Conservation (phyloP, 2,113 vertebrate species). For the Pachypanchax playfairii region DNA sequence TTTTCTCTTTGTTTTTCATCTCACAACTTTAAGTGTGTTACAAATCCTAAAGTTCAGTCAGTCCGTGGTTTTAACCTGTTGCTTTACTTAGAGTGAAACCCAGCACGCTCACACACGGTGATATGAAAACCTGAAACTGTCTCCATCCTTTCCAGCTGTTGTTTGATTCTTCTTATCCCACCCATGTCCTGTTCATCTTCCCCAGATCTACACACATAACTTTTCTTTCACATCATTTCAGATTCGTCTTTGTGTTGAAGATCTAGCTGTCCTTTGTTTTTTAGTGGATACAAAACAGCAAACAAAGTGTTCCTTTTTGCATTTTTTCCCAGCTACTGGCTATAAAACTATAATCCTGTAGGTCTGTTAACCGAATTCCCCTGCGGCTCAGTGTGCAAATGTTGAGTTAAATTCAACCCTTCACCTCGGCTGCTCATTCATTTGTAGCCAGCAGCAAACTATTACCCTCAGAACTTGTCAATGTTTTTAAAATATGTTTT, state of each 20-base stretch:
- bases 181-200: conserved; percentile 49
- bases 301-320: conserved; percentile 1
- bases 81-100: not conserved
- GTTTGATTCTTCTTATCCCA: conserved; percentile 27
- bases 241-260: too few species aligned
- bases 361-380: conserved; percentile 12
- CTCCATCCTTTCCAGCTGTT: conserved; percentile 18
- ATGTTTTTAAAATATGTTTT: conserved; percentile 15
- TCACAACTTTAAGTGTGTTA: conserved; percentile 17
- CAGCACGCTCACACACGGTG: conserved; percentile 9
- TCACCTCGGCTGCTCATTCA: conserved; percentile 38
- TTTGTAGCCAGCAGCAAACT: conserved; percentile 11
- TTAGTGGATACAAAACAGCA: not conserved
- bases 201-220: conserved; percentile 28
- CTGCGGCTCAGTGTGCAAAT: conserved; percentile 4
- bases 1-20: conserved; percentile 20
- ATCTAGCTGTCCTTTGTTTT: too few species aligned
- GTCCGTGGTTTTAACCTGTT: not conserved
- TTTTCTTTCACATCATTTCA: too few species aligned
- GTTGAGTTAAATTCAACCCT: conserved; percentile 33
- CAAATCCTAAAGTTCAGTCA: not conserved
- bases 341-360: not conserved
- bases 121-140: conserved; percentile 35
- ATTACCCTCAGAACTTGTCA: conserved; percentile 27
- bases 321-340: not conserved